Percentiles rank a stretch among this genome's conserved stretches.
phyloP scores from a whole-genome alignment of 2,113 vertebrate species.

The Mastomys coucha region DNA sequence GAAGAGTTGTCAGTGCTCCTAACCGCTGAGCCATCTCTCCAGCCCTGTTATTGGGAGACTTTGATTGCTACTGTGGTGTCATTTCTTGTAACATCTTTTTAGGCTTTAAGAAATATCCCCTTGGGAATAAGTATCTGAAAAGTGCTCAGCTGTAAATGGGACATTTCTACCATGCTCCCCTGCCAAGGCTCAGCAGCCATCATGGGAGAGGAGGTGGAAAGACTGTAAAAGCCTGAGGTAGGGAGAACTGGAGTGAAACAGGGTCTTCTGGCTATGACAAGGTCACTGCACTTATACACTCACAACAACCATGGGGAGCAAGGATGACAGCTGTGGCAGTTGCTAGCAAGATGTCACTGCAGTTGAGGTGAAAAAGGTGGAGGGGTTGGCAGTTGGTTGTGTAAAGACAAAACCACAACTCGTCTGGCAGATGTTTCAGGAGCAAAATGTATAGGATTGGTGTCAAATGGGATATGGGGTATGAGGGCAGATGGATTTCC shows the following conservation, averaged over 20 bases:
- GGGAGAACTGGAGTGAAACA: neutral
- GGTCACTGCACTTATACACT: neutral
- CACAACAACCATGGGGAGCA: neutral
- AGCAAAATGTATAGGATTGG: neutral
- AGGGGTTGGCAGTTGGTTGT: too few relatives aligned
- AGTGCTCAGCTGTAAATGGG: too few relatives aligned
- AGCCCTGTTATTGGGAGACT: neutral
- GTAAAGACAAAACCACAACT: neutral
- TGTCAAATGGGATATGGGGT: neutral
- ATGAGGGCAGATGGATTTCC: neutral
- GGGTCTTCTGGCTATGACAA: neutral
- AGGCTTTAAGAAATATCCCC: neutral
- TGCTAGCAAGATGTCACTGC: neutral
- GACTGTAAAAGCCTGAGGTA: neutral
- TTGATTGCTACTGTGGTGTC: neutral
- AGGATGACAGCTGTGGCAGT: too few relatives aligned
- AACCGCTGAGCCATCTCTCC: too few relatives aligned
- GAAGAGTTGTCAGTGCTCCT: too few relatives aligned
- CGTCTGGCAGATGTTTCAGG: neutral
- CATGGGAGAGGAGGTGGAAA: neutral
- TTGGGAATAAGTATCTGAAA: neutral
- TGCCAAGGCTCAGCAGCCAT: neutral
- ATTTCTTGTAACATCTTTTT: neutral
- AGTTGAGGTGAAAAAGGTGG: neutral
- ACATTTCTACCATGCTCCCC: neutral